phyloP scores from a whole-genome alignment of 2,888 invertebrate genomes.

The Anoplius nigerrimus region DNA sequence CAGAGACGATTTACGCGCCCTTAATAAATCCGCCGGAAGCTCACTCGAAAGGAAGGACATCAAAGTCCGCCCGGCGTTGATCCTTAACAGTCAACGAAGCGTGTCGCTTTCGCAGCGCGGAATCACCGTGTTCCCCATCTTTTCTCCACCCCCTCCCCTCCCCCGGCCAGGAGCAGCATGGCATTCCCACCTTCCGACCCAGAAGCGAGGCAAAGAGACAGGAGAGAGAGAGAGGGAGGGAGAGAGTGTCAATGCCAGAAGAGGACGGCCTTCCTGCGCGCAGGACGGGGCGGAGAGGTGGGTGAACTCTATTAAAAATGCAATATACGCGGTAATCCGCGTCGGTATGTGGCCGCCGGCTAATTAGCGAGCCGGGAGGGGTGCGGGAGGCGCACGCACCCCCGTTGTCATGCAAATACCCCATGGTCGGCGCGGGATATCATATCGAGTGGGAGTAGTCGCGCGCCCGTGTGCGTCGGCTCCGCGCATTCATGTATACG shows the following conservation, averaged over 20 bases:
- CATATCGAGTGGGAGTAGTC: constrained; percentile 39
- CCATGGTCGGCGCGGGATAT: constrained; percentile 46
- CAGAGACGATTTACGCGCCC: constrained; percentile 33
- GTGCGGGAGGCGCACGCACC: constrained; percentile 56
- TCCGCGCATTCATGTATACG: not conserved
- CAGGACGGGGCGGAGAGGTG: constrained; percentile 41
- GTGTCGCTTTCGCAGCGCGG: constrained; percentile 5
- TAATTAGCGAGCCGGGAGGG: constrained; percentile 64
- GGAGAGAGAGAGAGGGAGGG: too few relatives aligned
- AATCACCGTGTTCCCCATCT: constrained; percentile 35
- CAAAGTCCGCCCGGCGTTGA: constrained; percentile 37
- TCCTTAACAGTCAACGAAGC: constrained; percentile 40
- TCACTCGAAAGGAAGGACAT: constrained; percentile 36
- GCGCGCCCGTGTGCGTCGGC: constrained; percentile 12
- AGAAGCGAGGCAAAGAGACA: not conserved
- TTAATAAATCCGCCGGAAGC: constrained; percentile 39
- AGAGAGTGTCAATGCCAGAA: too few relatives aligned
- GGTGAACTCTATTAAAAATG: constrained; percentile 69
- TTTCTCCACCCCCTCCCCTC: constrained; percentile 45
- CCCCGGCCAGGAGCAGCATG: too few relatives aligned
- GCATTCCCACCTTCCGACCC: too few relatives aligned
- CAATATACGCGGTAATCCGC: constrained; percentile 72
- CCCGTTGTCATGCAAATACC: constrained; percentile 70
- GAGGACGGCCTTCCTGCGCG: constrained; percentile 6
- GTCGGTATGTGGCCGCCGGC: constrained; percentile 65